phyloP scores from a whole-genome alignment of 2,113 vertebrate species.

The Penelope pileata region DNA sequence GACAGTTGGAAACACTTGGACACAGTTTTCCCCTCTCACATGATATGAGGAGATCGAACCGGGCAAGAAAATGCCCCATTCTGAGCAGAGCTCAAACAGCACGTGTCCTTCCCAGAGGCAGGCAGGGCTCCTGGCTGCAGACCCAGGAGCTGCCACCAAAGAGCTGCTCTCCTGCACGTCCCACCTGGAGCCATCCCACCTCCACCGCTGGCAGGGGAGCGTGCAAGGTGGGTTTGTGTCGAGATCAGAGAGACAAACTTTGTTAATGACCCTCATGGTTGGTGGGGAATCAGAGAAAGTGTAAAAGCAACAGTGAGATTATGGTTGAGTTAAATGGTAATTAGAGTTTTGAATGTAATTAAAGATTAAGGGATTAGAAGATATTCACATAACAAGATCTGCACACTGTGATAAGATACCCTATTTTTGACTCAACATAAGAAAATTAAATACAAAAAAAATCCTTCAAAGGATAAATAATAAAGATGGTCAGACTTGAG shows the following conservation, averaged over 20 bases:
- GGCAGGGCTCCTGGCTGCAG: not conserved
- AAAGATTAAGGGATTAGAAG: not conserved
- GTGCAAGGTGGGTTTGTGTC: not conserved
- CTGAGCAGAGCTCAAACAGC: not conserved
- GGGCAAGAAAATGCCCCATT: not conserved
- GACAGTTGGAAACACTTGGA: not conserved
- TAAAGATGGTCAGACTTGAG: not conserved
- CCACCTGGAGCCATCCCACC: not conserved
- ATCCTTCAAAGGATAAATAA: not conserved
- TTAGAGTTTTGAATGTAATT: constrained; percentile 11
- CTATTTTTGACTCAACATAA: not conserved
- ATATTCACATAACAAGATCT: not conserved
- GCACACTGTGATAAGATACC: not conserved
- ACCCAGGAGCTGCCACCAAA: not conserved
- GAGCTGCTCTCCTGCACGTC: not conserved
- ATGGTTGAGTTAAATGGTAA: not conserved
- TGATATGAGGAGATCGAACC: not conserved
- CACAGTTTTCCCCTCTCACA: too few relatives aligned
- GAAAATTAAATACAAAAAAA: not conserved
- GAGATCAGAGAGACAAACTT: not conserved
- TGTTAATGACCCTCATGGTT: not conserved
- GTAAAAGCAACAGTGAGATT: not conserved
- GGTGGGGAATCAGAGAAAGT: not conserved
- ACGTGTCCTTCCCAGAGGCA: too few relatives aligned
- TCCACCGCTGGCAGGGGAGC: not conserved